Evolutionary conservation across 2,888 invertebrate genomes (phyloP), one percentile per base, ranked within the genome.

Genomic region (Penaeus monodon): DNA sequence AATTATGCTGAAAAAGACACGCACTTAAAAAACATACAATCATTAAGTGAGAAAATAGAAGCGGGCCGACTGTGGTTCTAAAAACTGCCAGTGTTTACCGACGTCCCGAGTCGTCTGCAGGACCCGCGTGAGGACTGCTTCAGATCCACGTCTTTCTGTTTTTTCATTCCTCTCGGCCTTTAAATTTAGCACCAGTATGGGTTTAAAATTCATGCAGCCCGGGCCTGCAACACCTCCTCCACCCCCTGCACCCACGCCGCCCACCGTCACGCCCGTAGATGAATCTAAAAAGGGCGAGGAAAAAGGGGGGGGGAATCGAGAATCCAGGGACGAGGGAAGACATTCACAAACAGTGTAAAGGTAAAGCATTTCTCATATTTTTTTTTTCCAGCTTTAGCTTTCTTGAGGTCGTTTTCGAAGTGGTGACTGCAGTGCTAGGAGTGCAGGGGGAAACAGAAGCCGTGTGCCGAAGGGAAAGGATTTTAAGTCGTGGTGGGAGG

Each of bases 301-400:
- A 17, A 64, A 38, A 20, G 76, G 66, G 12, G 84, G n/a, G 38
- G 20, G 77, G 63, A 17, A 76, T 38, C 22, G 84, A 84, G n/a
- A 98, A 98, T 93, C 99, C 98, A 33, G 98, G 99, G 88, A 96
- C 97, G 80, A 95, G 98, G 92, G 99, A 99, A 93, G 99, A 99
- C 92, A 94, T 99, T 91, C 98, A 99, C 93, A 97, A 97, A 93
- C 97, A 96, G 94, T 97, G 97, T 94, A 98, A 98, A 97, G 89
- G 89, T 86, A 74, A 70, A 98, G 98, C 93, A 91, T 91, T 91
- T 77, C 22, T 27, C n/a, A 29, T 24, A 17, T 24, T 24, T 24
- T 44, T 66, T 44, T 38, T 6, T 24, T 7, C 17, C 27, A 2
- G 4, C 29, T 44, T 57, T 49, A 29, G 29, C n/a, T 22, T 4